These are phyloP conservation scores for Archegozetes longisetosus DNA, from an alignment of 1,140 invertebrate species.

Conservation along the genomic window DNA sequence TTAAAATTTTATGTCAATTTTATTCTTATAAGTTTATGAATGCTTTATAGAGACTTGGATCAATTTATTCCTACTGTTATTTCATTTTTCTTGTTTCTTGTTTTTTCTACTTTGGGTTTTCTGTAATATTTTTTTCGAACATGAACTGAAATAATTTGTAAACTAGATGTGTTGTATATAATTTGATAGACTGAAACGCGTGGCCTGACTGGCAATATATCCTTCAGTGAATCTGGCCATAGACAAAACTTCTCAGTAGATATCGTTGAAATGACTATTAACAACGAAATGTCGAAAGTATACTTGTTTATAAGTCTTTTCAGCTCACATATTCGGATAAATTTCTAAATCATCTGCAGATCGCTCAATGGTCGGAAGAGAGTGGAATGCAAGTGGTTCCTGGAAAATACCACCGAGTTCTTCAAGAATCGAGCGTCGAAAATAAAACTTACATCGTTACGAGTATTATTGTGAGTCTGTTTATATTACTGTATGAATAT, in stretches of 20 bases:
- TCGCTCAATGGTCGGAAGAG: conserved; percentile 76
- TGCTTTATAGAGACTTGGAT: too few species aligned
- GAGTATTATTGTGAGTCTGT: conserved; percentile 68
- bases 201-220: conserved; percentile 67
- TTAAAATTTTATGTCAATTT: background rate
- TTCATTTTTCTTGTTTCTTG: too few species aligned
- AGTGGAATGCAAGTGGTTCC: conserved; percentile 54
- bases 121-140: too few species aligned
- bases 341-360: conserved; percentile 33
- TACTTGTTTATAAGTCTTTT: background rate
- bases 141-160: too few species aligned
- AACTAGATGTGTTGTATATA: too few species aligned
- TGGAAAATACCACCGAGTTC: conserved; percentile 55
- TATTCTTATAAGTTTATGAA: too few species aligned
- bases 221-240: conserved; percentile 67
- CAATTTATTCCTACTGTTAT: too few species aligned
- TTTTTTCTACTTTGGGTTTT: too few species aligned
- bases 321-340: conserved; percentile 15
- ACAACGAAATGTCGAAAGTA: conserved; percentile 70
- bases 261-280: conserved; percentile 78
- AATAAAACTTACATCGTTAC: conserved; percentile 81
- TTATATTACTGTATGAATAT: too few species aligned
- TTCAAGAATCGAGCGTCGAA: conserved; percentile 43
- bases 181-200: conserved; percentile 62
- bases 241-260: conserved; percentile 78